phyloP scores from a whole-genome alignment of 1,140 invertebrate species.

The Vanessa atalanta region DNA sequence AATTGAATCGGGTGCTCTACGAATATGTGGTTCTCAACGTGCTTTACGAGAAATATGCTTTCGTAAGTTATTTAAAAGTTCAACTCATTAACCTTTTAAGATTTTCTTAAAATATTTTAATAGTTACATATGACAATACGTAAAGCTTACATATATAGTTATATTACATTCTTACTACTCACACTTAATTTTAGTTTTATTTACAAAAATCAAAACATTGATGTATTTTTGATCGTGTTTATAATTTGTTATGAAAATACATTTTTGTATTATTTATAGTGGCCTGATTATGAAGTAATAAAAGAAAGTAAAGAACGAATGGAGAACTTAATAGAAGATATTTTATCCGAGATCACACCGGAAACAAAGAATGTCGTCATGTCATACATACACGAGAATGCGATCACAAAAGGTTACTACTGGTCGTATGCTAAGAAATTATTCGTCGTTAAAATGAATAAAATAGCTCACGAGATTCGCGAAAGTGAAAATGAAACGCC shows the following conservation, averaged over 20 bases:
- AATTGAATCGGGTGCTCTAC: slow-evolving; percentile 43
- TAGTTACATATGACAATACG: too few species aligned
- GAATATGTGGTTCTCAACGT: slow-evolving; percentile 48
- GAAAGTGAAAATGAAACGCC: neutral
- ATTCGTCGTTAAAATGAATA: slow-evolving; percentile 31
- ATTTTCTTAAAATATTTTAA: too few species aligned
- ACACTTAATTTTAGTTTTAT: too few species aligned
- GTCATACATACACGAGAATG: slow-evolving; percentile 12
- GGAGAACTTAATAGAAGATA: slow-evolving; percentile 36
- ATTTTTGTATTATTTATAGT: slow-evolving; percentile 42
- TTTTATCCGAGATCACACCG: slow-evolving; percentile 31
- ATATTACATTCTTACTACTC: too few species aligned
- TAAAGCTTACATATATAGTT: too few species aligned
- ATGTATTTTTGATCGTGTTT: too few species aligned
- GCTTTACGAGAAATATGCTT: slow-evolving; percentile 53
- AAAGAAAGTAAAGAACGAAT: slow-evolving; percentile 39
- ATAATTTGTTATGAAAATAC: too few species aligned
- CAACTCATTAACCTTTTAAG: too few species aligned
- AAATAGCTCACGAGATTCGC: neutral
- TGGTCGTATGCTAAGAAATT: slow-evolving; percentile 51
- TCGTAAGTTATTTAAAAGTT: slow-evolving; percentile 52
- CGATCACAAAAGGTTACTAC: slow-evolving; percentile 48
- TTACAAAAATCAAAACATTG: too few species aligned
- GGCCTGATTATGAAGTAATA: slow-evolving; percentile 50
- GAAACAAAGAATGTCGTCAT: slow-evolving; percentile 27